Evolutionary conservation across 2,888 invertebrate species (phyloP).

Genomic region (Patella ulyssiponensis): DNA sequence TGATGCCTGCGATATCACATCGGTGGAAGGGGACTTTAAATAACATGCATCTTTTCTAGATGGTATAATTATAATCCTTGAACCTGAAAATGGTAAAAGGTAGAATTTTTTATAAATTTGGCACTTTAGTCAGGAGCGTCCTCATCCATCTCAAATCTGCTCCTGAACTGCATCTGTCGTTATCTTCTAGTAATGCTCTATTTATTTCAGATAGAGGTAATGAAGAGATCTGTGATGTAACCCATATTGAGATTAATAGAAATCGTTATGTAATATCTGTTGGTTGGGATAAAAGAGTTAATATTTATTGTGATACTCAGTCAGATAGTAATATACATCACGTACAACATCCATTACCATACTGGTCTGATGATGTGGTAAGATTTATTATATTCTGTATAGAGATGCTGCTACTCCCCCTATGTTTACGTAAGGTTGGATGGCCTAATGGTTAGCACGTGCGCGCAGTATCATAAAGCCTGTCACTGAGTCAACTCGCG

Average conservation of each 20-base stretch:
- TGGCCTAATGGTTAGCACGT: no score
- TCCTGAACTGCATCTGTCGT: no score
- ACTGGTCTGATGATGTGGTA: slow-evolving; percentile 71
- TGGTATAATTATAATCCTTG: no score
- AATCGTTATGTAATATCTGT: slow-evolving; percentile 72
- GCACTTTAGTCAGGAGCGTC: no score
- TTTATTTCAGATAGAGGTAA: slow-evolving; percentile 58
- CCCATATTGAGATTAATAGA: slow-evolving; percentile 71
- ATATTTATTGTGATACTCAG: slow-evolving; percentile 68
- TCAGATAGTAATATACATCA: slow-evolving; percentile 65
- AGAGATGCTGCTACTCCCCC: not conserved
- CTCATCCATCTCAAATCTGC: no score
- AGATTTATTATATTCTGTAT: slow-evolving; percentile 29
- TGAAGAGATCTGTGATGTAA: slow-evolving; percentile 69
- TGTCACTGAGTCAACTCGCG: no score
- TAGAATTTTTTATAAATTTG: no score
- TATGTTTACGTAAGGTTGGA: not conserved
- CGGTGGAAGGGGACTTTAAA: no score
- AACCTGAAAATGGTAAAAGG: no score
- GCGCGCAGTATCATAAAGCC: no score
- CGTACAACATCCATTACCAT: slow-evolving; percentile 65
- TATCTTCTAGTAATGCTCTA: not conserved
- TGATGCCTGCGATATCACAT: no score
- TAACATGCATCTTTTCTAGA: no score
- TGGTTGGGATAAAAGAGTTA: slow-evolving; percentile 72